phyloP scores from a whole-genome alignment of 2,113 vertebrate species.

The Oryzias woworae region DNA sequence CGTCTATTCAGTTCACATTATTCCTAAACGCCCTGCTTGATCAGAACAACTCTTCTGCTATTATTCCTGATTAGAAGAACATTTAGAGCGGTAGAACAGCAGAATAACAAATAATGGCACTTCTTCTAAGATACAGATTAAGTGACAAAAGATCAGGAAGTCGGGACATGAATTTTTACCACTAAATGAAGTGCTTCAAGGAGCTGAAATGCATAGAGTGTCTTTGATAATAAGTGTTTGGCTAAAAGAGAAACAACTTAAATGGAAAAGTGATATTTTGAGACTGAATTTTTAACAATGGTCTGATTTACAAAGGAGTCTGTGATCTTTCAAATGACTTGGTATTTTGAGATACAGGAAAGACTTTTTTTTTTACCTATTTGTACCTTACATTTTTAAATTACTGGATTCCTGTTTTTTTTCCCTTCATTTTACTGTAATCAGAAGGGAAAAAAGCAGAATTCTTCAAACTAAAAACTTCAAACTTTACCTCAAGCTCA shows the following conservation, averaged over 20 bases:
- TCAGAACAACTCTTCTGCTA: neutral
- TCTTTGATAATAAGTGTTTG: neutral
- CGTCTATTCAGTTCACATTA: neutral
- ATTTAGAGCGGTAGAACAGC: neutral
- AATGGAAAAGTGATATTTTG: too few relatives aligned
- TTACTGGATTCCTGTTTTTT: too few relatives aligned
- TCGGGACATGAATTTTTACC: neutral
- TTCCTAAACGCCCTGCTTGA: neutral
- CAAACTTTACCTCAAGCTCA: too few relatives aligned
- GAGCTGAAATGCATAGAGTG: neutral
- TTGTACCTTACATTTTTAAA: too few relatives aligned
- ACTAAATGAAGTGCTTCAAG: constrained; percentile 4
- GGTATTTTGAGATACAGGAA: too few relatives aligned
- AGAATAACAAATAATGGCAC: constrained; percentile 1
- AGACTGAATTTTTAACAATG: too few relatives aligned
- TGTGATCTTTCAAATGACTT: too few relatives aligned
- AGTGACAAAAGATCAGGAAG: neutral
- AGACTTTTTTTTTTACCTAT: too few relatives aligned
- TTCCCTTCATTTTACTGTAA: too few relatives aligned
- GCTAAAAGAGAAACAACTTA: neutral
- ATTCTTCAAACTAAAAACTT: too few relatives aligned
- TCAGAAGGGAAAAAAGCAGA: too few relatives aligned
- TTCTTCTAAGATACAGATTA: neutral
- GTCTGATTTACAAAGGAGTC: too few relatives aligned
- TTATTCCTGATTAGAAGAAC: constrained; percentile 2